Conservation (phyloP, 2,888 invertebrate species). For the Mythimna vitellina region DNA sequence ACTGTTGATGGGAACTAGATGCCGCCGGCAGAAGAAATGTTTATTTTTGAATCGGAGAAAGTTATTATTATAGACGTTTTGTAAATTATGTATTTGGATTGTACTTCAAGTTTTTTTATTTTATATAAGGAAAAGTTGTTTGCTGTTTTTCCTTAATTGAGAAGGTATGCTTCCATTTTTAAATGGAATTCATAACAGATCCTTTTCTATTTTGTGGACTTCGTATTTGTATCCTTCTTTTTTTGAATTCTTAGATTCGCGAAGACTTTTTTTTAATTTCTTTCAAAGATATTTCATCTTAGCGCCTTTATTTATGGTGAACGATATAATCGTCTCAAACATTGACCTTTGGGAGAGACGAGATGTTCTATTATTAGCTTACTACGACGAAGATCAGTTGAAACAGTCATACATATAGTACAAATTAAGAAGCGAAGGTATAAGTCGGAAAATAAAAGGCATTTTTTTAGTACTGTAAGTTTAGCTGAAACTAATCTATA, state of each 20-base stretch:
- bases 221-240: neutral
- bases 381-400: neutral
- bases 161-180: neutral
- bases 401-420: conserved; percentile 6
- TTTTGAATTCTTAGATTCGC: neutral
- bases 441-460: neutral
- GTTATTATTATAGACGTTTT: conserved; percentile 33
- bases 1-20: conserved; percentile 76
- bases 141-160: conserved; percentile 16
- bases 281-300: neutral
- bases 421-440: neutral
- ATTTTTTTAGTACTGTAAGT: neutral
- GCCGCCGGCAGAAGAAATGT: conserved; percentile 66
- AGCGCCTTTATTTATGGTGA: conserved; percentile 2
- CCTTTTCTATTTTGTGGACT: neutral
- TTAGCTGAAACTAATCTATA: conserved; percentile 11
- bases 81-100: conserved; percentile 29
- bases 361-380: conserved; percentile 17
- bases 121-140: neutral
- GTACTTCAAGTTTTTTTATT: conserved; percentile 13
- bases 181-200: conserved; percentile 1
- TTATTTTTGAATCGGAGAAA: conserved; percentile 53
- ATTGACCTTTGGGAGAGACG: conserved; percentile 29
- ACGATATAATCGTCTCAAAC: conserved; percentile 11
- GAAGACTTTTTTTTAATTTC: neutral